phyloP scores from a whole-genome alignment of 2,888 invertebrate genomes.

The Cheilosia variabilis region DNA sequence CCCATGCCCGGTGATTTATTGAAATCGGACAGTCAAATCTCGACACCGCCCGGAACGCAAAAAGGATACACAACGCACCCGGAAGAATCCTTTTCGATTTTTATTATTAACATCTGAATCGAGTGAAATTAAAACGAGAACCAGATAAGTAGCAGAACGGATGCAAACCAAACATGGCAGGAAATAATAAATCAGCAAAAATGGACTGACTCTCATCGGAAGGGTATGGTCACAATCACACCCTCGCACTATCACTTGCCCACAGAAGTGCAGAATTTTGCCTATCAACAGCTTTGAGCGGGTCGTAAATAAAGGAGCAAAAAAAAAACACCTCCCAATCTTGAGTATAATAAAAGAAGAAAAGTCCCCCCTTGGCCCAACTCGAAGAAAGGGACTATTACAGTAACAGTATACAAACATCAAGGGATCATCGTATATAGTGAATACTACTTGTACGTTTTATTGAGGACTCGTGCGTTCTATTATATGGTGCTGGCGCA shows the following conservation, averaged over 20 bases:
- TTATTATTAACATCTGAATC: constrained; percentile 66
- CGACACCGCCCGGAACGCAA: constrained; percentile 12
- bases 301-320: constrained; percentile 47
- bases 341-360: constrained; percentile 30
- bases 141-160: constrained; percentile 24
- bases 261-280: constrained; percentile 30
- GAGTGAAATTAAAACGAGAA: constrained; percentile 60
- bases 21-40: constrained; percentile 71
- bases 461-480: constrained; percentile 47
- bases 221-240: constrained; percentile 17
- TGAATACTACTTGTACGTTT: not conserved
- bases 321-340: constrained; percentile 5
- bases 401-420: not conserved
- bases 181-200: constrained; percentile 67
- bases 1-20: constrained; percentile 64
- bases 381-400: constrained; percentile 17
- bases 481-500: not conserved
- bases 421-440: constrained; percentile 19
- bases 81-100: constrained; percentile 49
- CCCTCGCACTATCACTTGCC: not conserved
- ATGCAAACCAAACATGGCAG: constrained; percentile 29
- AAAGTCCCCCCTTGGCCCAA: not conserved
- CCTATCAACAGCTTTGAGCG: constrained; percentile 70
- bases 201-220: constrained; percentile 30
- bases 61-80: constrained; percentile 29